Evolutionary conservation across 2,797 vertebrate species (phyloP), one percentile per base, ranked within the genome.

Genomic region (Paedocypris micromegethes): DNA sequence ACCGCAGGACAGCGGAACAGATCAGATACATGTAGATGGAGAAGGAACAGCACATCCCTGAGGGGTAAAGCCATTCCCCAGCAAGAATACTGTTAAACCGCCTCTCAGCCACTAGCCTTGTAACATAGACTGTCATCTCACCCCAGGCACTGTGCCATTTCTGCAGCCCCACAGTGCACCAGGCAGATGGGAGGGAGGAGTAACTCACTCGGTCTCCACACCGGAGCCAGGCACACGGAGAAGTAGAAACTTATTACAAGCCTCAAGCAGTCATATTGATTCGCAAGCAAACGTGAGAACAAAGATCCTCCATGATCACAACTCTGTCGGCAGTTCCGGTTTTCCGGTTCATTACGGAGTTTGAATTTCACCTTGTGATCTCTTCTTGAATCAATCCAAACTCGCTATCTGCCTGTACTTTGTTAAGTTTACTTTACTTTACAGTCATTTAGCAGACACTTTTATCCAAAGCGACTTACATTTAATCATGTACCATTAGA

Each of bases 1-100:
- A 58, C 53, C 48, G 61, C n/a, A 7, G 64, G 64, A 65, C 62
- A 70, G 68, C 62, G 69, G 66, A 23, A 42, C 58, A 59, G 39
- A 58, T 63, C 68, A 71, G 74, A 73, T 71, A 75, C 58, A 72
- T 55, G 73, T 62, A 57, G 44, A 73, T 68, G 62, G 44, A 66
- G 64, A 61, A 68, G 45, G 69, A 71, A 72, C 39, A 47, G 67
- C 52, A 69, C 64, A 63, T 64, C 77, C 66, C 68, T 66, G 42
- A 51, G 64, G 58, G 71, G 49, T 47, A 66, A 71, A 60, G 49
- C 55, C 60, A 49, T 73, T 78, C 55, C 63, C 56, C 58, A 72
- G 37, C 7, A 56, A 68, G 64, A 50, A 69, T 3, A 5, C 62
- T 46, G 48, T 69, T 52, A 71, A 57, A 70, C 55, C 51, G 61